Conservation (phyloP, 2,888 invertebrate genomes). For the Drosophila meridionalis region DNA sequence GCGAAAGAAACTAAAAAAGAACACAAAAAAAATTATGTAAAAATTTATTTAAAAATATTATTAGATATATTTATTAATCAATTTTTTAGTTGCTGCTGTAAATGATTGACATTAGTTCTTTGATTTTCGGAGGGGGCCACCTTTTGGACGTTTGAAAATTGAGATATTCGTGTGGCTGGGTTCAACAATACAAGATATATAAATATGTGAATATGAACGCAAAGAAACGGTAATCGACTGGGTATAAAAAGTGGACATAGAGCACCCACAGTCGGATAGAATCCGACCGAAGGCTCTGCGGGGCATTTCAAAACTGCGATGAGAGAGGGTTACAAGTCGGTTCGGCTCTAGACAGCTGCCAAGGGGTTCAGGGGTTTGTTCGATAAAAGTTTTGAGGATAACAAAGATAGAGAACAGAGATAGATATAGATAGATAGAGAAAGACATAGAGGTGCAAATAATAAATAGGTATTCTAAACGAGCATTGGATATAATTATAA, state of each 20-base stretch:
- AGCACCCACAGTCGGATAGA: conserved; percentile 16
- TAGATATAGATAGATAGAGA: conserved; percentile 3
- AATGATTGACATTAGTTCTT: conserved; percentile 60
- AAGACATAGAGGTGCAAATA: conserved; percentile 53
- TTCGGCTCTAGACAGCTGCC: conserved; percentile 43
- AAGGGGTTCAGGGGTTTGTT: conserved; percentile 40
- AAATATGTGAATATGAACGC: conserved; percentile 34
- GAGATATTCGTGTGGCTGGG: conserved; percentile 41
- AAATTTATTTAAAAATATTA: conserved; percentile 45
- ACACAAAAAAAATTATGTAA: conserved; percentile 40
- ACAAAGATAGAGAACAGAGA: conserved; percentile 27
- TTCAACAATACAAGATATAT: conserved; percentile 42
- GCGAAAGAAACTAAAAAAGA: conserved; percentile 75
- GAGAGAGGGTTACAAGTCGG: conserved; percentile 45
- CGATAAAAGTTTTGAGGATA: conserved; percentile 26
- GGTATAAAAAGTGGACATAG: conserved; percentile 34
- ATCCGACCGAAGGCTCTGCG: conserved; percentile 19
- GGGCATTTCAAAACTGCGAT: conserved; percentile 35
- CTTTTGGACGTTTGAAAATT: conserved; percentile 49
- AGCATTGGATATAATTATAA: conserved; percentile 44
- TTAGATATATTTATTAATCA: conserved; percentile 45
- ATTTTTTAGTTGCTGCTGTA: conserved; percentile 52
- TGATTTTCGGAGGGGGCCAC: conserved; percentile 36
- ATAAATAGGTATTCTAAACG: conserved; percentile 60
- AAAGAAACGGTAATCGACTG: conserved; percentile 53